These are phyloP conservation scores for Eupeodes corollae DNA, from an alignment of 1,140 invertebrate species.

Conservation along the genomic window DNA sequence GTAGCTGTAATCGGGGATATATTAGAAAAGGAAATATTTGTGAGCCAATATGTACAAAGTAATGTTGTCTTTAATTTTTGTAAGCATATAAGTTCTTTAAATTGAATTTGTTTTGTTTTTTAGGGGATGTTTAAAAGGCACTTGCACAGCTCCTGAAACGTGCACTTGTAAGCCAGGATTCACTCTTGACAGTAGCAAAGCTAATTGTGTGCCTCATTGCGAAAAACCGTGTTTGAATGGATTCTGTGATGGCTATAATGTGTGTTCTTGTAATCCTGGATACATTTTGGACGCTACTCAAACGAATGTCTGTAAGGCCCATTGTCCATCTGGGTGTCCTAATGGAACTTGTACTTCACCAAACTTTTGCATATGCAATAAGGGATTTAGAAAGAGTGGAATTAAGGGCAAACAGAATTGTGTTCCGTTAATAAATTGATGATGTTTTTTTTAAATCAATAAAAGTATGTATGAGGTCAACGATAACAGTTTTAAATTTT, in stretches of 20 bases:
- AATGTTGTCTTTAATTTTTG: no score
- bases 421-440: no score
- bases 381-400: conserved; percentile 50
- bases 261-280: conserved; percentile 41
- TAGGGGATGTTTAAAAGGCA: conserved; percentile 41
- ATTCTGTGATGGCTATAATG: conserved; percentile 39
- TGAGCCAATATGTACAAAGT: conserved; percentile 39
- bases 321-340: conserved; percentile 48
- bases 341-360: conserved; percentile 50
- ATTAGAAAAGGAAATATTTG: conserved; percentile 38
- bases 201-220: conserved; percentile 39
- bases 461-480: no score
- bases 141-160: conserved; percentile 42
- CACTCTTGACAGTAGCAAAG: conserved; percentile 23
- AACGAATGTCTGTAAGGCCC: conserved; percentile 40
- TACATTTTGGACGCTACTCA: conserved; percentile 38
- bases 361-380: conserved; percentile 45
- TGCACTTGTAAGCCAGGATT: conserved; percentile 40
- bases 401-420: conserved; percentile 54
- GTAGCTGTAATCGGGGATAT: conserved; percentile 40
- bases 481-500: no score
- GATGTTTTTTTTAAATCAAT: no score
- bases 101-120: conserved; percentile 1
- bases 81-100: no score
- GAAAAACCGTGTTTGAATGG: conserved; percentile 42